phyloP scores from a whole-genome alignment of 2,888 invertebrate species.

The Deilephila elpenor region DNA sequence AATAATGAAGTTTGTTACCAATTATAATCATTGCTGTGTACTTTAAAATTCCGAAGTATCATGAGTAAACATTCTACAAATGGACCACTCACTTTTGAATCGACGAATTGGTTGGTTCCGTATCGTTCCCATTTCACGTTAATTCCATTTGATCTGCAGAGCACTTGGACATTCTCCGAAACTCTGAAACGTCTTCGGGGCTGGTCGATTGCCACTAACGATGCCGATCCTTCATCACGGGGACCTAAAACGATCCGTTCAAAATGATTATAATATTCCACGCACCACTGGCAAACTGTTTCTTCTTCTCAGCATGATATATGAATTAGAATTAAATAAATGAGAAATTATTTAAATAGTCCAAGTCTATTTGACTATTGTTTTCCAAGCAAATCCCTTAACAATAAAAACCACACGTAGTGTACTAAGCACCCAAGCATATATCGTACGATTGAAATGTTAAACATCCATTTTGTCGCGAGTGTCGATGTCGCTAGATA shows the following conservation, averaged over 20 bases:
- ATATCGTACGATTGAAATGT: neutral
- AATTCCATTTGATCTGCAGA: conserved; percentile 56
- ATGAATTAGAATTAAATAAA: neutral
- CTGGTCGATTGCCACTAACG: conserved; percentile 70
- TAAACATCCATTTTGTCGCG: neutral
- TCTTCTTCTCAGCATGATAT: too few relatives aligned
- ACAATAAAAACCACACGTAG: neutral
- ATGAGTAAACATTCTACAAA: neutral
- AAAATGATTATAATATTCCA: neutral
- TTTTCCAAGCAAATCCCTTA: neutral
- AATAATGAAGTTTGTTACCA: too few relatives aligned
- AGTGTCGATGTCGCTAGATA: neutral
- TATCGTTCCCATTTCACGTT: conserved; percentile 61
- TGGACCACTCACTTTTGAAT: conserved; percentile 58
- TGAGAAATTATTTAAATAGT: neutral
- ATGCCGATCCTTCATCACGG: conserved; percentile 40
- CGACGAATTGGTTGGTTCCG: conserved; percentile 68
- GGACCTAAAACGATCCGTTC: conserved; percentile 56
- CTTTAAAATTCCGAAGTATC: neutral
- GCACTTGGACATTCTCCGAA: conserved; percentile 69
- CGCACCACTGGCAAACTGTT: too few relatives aligned
- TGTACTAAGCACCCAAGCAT: conserved; percentile 19
- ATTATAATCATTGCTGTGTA: too few relatives aligned
- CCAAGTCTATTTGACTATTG: neutral
- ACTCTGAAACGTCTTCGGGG: conserved; percentile 62